Evolutionary conservation across 2,797 vertebrate species (phyloP), one percentile per base, ranked within the genome.

Genomic region (Hafferia zeledoni): DNA sequence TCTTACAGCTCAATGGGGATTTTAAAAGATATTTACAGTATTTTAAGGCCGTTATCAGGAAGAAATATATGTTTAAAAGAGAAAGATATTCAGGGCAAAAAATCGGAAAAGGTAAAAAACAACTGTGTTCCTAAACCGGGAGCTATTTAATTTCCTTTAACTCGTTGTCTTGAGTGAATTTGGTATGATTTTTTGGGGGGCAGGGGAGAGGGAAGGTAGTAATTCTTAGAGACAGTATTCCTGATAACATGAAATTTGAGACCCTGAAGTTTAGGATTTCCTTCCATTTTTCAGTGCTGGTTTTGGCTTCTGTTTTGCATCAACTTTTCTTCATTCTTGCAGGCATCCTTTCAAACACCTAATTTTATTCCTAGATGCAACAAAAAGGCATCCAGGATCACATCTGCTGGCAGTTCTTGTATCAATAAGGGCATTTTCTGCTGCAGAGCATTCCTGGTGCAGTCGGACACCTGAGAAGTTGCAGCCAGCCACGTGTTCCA

Each of bases 1-100:
- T 96, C 94, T 97, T 83, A 53, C 81, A 95, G 91, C 78, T 94
- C 96, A 92, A 55, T n/a, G 3, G 90, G 90, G 95, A 96, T 96
- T 96, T 94, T 91, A 50, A 76, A 87, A 80, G 90, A 85, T 95
- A 90, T 94, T 96, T 92, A 78, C 61, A 71, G 52, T 92, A 90
- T 94, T 97, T 92, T 94, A 89, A 93, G 82, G 83, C 39, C 44
- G 61, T 93, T 95, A 95, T 91, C 86, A 70, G 74, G 67, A 80
- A 75, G 92, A 82, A 72, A 41, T 92, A 19, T n/a, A 13, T 65
- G 23, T 75, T 82, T 87, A 68, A 87, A 87, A 86, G 56, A 43
- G 77, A 72, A 85, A 72, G 59, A 20, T 86, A 17, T 87, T 95
- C 69, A 64, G 74, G 59, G 63, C 30, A 70, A 72, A 72, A 72